These are phyloP conservation scores for Discoglossus pictus DNA, from an alignment of 2,797 vertebrate species.

Conservation along the genomic window DNA sequence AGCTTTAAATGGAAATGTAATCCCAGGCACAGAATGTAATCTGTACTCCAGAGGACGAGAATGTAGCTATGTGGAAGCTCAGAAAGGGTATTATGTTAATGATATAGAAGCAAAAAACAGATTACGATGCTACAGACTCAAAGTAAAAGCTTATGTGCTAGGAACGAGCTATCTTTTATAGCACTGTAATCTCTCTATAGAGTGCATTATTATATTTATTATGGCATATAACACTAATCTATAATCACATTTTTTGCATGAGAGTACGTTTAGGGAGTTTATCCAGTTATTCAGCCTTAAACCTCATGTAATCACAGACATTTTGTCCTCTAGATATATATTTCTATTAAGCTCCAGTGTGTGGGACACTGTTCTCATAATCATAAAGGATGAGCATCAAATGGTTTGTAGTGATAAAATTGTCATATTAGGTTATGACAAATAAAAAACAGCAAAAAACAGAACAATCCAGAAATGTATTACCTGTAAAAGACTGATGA, in stretches of 20 bases:
- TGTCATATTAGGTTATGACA: too few relatives aligned
- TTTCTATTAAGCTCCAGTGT: not conserved
- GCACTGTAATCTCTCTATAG: constrained; percentile 18
- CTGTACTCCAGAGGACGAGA: constrained; percentile 7
- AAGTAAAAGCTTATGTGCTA: constrained; percentile 8
- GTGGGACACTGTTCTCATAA: too few relatives aligned
- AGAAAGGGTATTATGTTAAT: constrained; percentile 27
- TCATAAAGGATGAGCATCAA: too few relatives aligned
- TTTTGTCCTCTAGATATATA: not conserved
- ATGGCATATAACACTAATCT: constrained; percentile 12
- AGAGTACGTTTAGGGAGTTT: constrained; percentile 6
- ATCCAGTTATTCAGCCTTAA: constrained; percentile 35
- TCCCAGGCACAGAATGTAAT: constrained; percentile 18
- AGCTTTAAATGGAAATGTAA: constrained; percentile 29
- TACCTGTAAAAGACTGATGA: too few relatives aligned
- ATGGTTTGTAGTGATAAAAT: not conserved
- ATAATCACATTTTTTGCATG: constrained; percentile 1
- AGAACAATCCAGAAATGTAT: too few relatives aligned
- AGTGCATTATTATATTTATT: constrained; percentile 21
- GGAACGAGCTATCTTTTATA: constrained; percentile 16
- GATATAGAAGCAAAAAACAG: constrained; percentile 30
- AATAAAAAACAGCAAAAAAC: too few relatives aligned
- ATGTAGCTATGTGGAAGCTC: constrained; percentile 14
- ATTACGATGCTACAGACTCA: constrained; percentile 20
- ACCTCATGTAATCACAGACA: constrained; percentile 25